Percentiles rank a stretch among this genome's conserved stretches.
Evolutionary conservation across 1,140 invertebrate species (phyloP).

Genomic region (Solenopsis invicta): DNA sequence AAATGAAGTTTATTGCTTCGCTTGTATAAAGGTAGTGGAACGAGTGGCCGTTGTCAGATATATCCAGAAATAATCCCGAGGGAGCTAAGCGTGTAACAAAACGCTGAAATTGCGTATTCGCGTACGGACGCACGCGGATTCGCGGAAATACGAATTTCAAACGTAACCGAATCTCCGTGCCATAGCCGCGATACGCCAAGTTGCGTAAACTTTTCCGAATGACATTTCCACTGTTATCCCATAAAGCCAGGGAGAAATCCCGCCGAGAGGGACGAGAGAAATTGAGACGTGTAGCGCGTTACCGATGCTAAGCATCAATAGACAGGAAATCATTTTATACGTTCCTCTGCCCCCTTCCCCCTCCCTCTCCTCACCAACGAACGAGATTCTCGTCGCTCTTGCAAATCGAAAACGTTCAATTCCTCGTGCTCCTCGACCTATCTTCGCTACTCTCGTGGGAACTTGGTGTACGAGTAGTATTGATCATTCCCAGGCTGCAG

Average conservation of each 20-base stretch:
- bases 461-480: conserved; percentile 83
- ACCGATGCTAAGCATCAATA: conserved; percentile 10
- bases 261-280: neutral
- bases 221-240: neutral
- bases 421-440: conserved; percentile 68
- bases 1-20: neutral
- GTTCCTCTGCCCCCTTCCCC: neutral
- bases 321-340: conserved; percentile 23
- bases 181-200: neutral
- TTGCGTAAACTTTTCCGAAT: neutral
- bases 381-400: conserved; percentile 3
- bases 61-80: conserved; percentile 21
- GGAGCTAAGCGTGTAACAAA: neutral
- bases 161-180: neutral
- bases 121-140: neutral
- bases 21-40: neutral
- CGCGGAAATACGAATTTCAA: conserved; percentile 30
- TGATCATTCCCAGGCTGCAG: conserved; percentile 84
- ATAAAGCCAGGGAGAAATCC: neutral
- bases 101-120: neutral
- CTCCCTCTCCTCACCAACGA: neutral
- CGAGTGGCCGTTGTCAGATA: neutral
- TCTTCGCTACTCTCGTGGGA: conserved; percentile 82
- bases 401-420: conserved; percentile 55
- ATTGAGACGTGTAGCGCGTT: neutral